These are phyloP conservation scores for Calcarius ornatus DNA, from an alignment of 2,113 vertebrate genomes.

Conservation along the genomic window DNA sequence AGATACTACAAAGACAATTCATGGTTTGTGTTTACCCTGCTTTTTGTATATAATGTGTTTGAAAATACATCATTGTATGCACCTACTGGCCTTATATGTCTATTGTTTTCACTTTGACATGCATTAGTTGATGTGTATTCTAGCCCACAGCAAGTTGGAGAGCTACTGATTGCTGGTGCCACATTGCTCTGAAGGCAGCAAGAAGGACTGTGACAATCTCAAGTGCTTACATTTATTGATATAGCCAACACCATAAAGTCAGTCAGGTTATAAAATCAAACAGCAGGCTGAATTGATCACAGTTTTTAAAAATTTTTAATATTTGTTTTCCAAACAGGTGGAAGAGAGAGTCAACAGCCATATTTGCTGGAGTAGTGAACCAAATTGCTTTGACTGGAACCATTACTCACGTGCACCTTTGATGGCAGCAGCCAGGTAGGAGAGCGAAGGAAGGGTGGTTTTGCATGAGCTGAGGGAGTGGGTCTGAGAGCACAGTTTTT, in stretches of 20 bases:
- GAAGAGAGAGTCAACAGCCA: slow-evolving; percentile 57
- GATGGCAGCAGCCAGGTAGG: slow-evolving; percentile 66
- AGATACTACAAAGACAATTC: neutral
- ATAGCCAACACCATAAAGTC: neutral
- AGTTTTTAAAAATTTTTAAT: slow-evolving; percentile 12
- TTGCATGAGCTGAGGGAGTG: neutral
- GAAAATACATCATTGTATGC: neutral
- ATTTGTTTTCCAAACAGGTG: slow-evolving; percentile 64
- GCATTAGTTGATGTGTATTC: neutral
- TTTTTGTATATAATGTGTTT: neutral
- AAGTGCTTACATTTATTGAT: neutral
- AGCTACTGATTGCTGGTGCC: neutral
- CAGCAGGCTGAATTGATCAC: neutral
- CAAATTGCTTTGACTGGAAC: slow-evolving; percentile 64
- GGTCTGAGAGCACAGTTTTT: neutral
- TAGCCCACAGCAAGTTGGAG: neutral
- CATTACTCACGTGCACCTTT: slow-evolving; percentile 47
- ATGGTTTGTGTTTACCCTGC: neutral
- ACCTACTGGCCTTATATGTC: neutral
- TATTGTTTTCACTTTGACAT: neutral
- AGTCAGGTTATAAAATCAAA: neutral
- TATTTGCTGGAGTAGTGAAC: slow-evolving; percentile 70
- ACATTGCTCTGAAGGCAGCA: neutral
- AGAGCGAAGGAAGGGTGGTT: neutral
- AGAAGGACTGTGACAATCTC: neutral